Evolutionary conservation across 2,113 vertebrate species (phyloP), one percentile per base, ranked within the genome.

Genomic region (Labeo catla): DNA sequence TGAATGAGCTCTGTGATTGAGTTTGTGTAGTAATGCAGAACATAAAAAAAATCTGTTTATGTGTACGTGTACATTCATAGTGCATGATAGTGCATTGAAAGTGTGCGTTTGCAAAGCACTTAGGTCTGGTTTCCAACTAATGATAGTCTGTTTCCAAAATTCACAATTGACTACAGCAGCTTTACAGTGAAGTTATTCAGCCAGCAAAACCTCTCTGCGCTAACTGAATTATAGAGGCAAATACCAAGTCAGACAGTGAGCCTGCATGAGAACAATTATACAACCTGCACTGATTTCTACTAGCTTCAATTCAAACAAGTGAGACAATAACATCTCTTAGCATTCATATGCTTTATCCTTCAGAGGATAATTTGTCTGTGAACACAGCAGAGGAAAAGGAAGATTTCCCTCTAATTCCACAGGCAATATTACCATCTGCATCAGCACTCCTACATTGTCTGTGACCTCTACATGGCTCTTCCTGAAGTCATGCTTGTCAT

Each of bases 161-260:
- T 54, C 45, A 1, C 45, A 93, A 89, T 89, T 92, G 91, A 94
- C 92, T 94, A 90, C 92, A 94, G 88, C 88, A 87, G 90, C 85
- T 73, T 74, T 74, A 5, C 21, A 23, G 21, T 23, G 70, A 34
- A 92, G 93, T 93, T 94, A 92, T 91, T 93, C 91, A 92, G 65
- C 88, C 91, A 90, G 89, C 86, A 93, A 93, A 93, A 90, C 90
- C 89, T 93, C 91, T 92, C 92, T 86, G 90, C 87, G 86, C 92
- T 91, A 92, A 93, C 92, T 94, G 86, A 92, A 94, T 93, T 89
- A 92, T 91, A 92, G 89, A 90, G 82, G 91, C 82, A 86, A 87
- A 83, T 86, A 91, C 88, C 92, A 93, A 93, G 90, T 90, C 92
- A 90, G 86, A 88, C 88, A 92, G 91, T 92, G 89, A 89, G 85